Conservation (phyloP, 2,888 invertebrate genomes). For the Hipparchia sbordonii region DNA sequence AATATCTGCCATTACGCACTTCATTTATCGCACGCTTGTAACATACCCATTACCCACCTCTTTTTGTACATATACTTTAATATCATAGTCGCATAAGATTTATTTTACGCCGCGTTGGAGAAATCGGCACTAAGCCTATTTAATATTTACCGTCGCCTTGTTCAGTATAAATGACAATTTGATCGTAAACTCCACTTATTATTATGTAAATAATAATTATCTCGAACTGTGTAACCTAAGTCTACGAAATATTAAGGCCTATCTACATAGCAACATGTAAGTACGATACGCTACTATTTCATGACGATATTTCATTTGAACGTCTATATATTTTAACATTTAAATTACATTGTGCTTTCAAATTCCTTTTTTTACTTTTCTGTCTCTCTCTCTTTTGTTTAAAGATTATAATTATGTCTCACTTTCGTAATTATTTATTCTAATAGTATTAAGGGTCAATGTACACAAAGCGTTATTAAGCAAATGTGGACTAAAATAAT, state of each 20-base stretch:
- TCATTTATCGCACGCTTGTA: too few species aligned
- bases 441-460: neutral
- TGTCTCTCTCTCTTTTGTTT: constrained; percentile 1
- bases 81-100: too few species aligned
- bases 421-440: neutral
- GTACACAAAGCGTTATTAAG: neutral
- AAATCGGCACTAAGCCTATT: neutral
- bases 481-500: neutral
- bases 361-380: constrained; percentile 12
- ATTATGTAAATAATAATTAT: constrained; percentile 3
- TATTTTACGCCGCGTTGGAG: too few species aligned
- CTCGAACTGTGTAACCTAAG: constrained; percentile 9
- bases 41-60: too few species aligned
- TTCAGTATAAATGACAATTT: neutral
- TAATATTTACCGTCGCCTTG: neutral
- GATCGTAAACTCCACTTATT: neutral
- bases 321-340: constrained; percentile 37
- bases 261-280: constrained; percentile 36
- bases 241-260: constrained; percentile 28
- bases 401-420: constrained; percentile 1
- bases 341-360: constrained; percentile 56
- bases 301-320: constrained; percentile 27
- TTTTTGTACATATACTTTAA: too few species aligned
- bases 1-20: too few species aligned
- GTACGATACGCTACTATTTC: constrained; percentile 32